Conservation (phyloP, 2,888 invertebrate species). For the Drosophila demipolita region DNA sequence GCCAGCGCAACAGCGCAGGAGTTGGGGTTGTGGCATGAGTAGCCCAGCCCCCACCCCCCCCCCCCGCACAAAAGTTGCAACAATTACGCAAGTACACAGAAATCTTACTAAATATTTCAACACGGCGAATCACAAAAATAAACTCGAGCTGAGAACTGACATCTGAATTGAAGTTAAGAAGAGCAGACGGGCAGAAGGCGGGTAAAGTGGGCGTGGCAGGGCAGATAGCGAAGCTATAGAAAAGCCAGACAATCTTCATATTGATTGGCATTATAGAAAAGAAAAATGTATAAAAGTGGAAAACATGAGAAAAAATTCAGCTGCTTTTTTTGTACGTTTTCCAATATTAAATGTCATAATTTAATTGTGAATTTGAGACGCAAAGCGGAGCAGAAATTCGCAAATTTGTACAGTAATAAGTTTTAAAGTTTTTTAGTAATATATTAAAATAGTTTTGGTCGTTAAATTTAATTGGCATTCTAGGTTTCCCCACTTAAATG, state of each 20-base stretch:
- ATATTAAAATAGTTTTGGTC: background rate
- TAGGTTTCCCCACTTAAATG: background rate
- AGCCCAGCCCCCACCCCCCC: slow-evolving; percentile 46
- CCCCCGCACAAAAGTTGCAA: slow-evolving; percentile 55
- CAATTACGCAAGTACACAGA: slow-evolving; percentile 60
- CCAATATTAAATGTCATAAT: background rate
- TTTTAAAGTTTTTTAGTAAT: background rate
- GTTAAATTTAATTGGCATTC: background rate
- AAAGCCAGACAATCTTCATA: slow-evolving; percentile 35
- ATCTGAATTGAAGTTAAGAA: slow-evolving; percentile 5
- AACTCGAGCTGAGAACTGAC: slow-evolving; percentile 25
- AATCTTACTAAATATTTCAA: slow-evolving; percentile 78
- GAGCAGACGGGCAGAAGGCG: no score
- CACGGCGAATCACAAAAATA: slow-evolving; percentile 40
- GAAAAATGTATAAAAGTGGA: background rate
- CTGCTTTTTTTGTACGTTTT: background rate
- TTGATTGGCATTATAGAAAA: slow-evolving; percentile 27
- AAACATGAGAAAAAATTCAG: background rate
- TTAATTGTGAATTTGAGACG: background rate
- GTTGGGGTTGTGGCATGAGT: slow-evolving; percentile 5
- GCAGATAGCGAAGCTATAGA: slow-evolving; percentile 46
- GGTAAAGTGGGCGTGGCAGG: background rate
- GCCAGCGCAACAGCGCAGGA: slow-evolving; percentile 46
- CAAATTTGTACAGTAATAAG: background rate
- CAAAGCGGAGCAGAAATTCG: background rate